Conservation (phyloP, 1,140 invertebrate genomes). For the Lucilia sericata region DNA sequence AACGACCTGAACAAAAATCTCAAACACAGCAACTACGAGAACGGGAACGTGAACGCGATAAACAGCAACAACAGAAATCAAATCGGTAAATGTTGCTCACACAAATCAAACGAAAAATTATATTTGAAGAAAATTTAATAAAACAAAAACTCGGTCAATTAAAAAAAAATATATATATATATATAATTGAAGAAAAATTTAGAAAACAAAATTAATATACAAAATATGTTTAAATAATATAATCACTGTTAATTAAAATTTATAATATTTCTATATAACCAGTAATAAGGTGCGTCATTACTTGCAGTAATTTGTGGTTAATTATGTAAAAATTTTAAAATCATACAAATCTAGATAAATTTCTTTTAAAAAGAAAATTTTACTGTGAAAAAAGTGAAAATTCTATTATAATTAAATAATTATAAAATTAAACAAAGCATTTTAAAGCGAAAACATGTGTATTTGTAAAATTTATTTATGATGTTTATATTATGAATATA, state of each 20-base stretch:
- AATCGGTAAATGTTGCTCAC: conserved; percentile 46
- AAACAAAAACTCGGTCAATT: conserved; percentile 8
- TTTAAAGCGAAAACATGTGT: not conserved
- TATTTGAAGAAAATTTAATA: not conserved
- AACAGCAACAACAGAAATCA: conserved; percentile 53
- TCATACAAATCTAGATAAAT: not conserved
- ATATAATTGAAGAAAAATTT: not conserved
- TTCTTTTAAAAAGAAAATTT: not conserved
- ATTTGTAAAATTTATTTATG: not conserved
- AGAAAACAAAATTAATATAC: not conserved
- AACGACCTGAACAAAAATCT: conserved; percentile 67
- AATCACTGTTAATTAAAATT: not conserved
- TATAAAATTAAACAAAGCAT: too few species aligned
- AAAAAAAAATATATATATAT: not conserved
- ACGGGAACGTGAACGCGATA: conserved; percentile 20
- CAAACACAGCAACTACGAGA: conserved; percentile 49
- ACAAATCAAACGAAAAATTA: not conserved
- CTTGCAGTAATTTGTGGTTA: not conserved
- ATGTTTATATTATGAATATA: not conserved
- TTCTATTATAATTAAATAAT: not conserved
- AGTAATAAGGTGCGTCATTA: too few species aligned
- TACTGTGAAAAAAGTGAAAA: not conserved
- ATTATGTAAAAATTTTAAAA: conserved; percentile 14
- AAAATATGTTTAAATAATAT: conserved; percentile 2
- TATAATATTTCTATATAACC: too few species aligned